Conservation (phyloP, 1,140 invertebrate genomes). For the Drosophila tropicalis region DNA sequence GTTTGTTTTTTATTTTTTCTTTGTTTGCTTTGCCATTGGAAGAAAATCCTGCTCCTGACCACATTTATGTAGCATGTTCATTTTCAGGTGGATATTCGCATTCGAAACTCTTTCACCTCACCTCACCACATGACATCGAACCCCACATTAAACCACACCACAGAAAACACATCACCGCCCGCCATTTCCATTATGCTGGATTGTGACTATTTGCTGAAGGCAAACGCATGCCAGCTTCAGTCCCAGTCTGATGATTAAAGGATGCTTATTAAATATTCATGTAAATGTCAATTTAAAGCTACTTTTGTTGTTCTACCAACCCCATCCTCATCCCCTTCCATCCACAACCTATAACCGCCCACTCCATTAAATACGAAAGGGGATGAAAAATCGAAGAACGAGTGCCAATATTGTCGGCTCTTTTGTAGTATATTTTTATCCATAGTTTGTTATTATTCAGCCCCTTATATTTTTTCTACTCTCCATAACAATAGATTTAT, state of each 20-base stretch:
- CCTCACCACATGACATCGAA: neutral
- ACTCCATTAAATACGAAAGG: conserved; percentile 17
- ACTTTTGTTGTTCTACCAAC: conserved; percentile 17
- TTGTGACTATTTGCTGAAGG: conserved; percentile 32
- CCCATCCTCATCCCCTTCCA: neutral
- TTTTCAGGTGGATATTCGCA: conserved; percentile 19
- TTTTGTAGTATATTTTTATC: conserved; percentile 46
- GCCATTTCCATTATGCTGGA: too few relatives aligned
- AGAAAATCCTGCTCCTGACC: conserved; percentile 1
- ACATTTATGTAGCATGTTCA: conserved; percentile 25
- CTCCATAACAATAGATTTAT: conserved; percentile 78
- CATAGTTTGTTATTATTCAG: conserved; percentile 48
- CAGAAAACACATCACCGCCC: neutral
- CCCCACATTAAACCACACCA: neutral
- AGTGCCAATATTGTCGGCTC: conserved; percentile 67
- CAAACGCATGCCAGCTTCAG: conserved; percentile 15
- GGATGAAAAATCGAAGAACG: conserved; percentile 14
- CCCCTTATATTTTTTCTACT: conserved; percentile 42
- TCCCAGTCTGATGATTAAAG: conserved; percentile 70
- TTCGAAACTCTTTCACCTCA: conserved; percentile 29
- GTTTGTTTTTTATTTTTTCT: neutral
- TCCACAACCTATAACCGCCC: neutral
- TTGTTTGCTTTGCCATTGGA: neutral
- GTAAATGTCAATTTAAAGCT: conserved; percentile 82
- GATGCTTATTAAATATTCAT: conserved; percentile 82